Conservation (phyloP, 2,797 vertebrate genomes). For the Cephalopachus bancanus region DNA sequence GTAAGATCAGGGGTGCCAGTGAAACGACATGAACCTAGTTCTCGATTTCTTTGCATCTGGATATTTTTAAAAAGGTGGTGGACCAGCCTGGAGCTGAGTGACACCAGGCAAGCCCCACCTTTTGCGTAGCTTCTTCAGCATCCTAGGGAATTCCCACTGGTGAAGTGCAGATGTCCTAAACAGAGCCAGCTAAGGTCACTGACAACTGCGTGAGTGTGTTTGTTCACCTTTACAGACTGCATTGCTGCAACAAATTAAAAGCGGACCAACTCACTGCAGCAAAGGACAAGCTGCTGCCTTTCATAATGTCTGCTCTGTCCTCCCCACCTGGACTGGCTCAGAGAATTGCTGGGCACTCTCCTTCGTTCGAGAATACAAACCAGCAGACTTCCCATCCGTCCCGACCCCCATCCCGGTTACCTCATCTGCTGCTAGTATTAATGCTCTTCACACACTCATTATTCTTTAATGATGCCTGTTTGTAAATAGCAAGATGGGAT, state of each 20-base stretch:
- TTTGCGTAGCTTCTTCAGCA: conserved; percentile 19
- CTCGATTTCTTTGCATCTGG: conserved; percentile 24
- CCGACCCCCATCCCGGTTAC: neutral
- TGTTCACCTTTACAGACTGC: conserved; percentile 53
- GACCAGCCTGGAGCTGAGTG: conserved; percentile 37
- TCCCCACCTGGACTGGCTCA: neutral
- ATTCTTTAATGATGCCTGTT: conserved; percentile 90
- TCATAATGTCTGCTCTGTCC: neutral
- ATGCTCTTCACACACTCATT: conserved; percentile 83
- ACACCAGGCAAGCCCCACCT: neutral
- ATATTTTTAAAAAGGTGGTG: neutral
- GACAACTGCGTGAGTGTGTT: fast-evolving
- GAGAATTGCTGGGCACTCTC: neutral
- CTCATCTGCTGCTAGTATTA: conserved; percentile 71
- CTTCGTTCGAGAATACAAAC: neutral
- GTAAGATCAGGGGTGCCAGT: neutral
- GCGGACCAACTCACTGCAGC: conserved; percentile 27
- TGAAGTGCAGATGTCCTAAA: conserved; percentile 71
- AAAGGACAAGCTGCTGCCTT: conserved; percentile 68
- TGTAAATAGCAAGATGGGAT: conserved; percentile 92
- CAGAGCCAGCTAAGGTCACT: conserved; percentile 34
- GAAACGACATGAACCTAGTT: neutral
- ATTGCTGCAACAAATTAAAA: conserved; percentile 30
- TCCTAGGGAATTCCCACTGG: conserved; percentile 65
- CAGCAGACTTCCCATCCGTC: neutral